Base-by-base conservation (phyloP, 1,140 invertebrate genomes). In the Venustaconcha ellipsiformis region DNA sequence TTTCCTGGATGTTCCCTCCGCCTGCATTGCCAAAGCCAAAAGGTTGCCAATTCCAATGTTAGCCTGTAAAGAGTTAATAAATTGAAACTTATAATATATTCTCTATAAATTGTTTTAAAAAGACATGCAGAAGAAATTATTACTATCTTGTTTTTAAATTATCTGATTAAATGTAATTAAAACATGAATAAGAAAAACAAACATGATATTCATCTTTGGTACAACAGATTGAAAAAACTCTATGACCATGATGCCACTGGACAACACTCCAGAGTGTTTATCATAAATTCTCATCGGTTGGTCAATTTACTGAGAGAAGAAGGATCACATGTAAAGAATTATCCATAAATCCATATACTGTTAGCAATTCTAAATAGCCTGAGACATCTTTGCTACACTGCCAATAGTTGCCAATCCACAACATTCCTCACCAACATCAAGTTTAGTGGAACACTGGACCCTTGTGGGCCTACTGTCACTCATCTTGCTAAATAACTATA, bases 1-100 rank as follows among this genome's bases (percentile, higher is more conserved):
- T 67, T 86, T 84, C 23, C 80, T 67, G 13, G 82, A 68, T 15
- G 80, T 67, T 2, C 89, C 89, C 59, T 86, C 86, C 66, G 84
- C 80, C 37, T 82, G 78, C 82, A 90, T 89, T 1, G 89, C 88
- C 63, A 86, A 70, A 4, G 85, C 81, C 14, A 89, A 55, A 58
- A 89, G 67, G 58, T 82, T 82, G n/a, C 87, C 88, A 65, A 89
- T 89, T 37, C 88, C 88, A 72, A 88, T 83, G 56, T 86, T 85
- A n/a, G 88, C 88, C 86, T 88, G 68, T 26, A 84, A 78, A 64
- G 57, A 76, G 63, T 15, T 37, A 20, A 65, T 14, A 66, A 20
- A 12, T 57, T 30, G 12, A 17, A 14, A 6, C 17, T 23, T 56
- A 0, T 14, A 23, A 67, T 37, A n/a, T 23, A 20, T 65, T 63